Evolutionary conservation across 2,888 invertebrate genomes (phyloP), one percentile per base, ranked within the genome.

Genomic region (Callinectes sapidus): DNA sequence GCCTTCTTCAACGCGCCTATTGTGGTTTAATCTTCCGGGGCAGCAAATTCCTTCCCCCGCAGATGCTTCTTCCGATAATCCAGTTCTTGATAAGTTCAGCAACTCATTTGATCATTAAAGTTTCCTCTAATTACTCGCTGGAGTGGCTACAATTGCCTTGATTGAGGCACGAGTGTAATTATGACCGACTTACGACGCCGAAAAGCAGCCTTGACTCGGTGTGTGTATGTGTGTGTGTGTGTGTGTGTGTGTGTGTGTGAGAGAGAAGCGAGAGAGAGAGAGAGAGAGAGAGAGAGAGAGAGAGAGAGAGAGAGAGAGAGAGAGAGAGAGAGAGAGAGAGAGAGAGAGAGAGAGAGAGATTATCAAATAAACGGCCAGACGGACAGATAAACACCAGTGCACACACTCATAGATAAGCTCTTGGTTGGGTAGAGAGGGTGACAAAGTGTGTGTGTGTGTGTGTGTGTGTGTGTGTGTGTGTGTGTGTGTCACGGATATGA

Each of bases 101-200:
- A 39, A 23, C 42, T 86, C 86, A 86, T 42, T 35, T 23, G 86
- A 39, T 86, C 86, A 10, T 86, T 39, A 86, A 86, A 86, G 23
- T 42, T 86, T 42, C 18, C 42, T 42, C 39, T 86, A 86, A 86
- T 86, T 86, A 42, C 86, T 86, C 86, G 86, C 23, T 42, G 35
- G 23, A 86, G 35, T 23, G 86, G 42, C 86, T 86, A 42, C 42
- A 86, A n/a, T 28, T 71, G 28, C n/a, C 71, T 28, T 71, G 71
- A 71, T 28, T 71, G 23, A 71, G 10, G 71, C 28, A 71, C 71
- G 71, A 28, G 71, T 71, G 71, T 71, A 71, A 71, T 71, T 71
- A 71, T 28, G 71, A 71, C 10, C 71, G 42, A 42, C 35, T 42
- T 42, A 23, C 35, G 32, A 35, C n/a, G 85, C 3, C 85, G 85